These are phyloP conservation scores for Mus spicilegus DNA, from an alignment of 2,113 vertebrate species.

Conservation along the genomic window DNA sequence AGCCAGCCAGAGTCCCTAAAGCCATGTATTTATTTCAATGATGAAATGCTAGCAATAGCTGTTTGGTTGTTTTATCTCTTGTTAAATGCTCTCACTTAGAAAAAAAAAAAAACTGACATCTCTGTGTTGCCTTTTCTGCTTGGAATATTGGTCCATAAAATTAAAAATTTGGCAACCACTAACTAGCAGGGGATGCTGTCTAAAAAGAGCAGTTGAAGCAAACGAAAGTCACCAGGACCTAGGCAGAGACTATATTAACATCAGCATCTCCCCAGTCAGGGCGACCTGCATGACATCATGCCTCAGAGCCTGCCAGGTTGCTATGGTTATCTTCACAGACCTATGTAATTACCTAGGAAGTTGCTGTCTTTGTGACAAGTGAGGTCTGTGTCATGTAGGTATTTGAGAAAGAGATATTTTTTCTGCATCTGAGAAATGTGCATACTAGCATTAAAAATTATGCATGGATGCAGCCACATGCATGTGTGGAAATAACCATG, in stretches of 20 bases:
- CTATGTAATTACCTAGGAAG: slow-evolving; percentile 84
- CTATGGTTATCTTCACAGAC: slow-evolving; percentile 84
- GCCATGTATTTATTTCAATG: background rate
- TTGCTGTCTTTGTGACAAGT: slow-evolving; percentile 69
- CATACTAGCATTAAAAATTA: background rate
- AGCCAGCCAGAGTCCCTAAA: background rate
- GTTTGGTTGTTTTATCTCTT: background rate
- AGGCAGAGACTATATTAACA: slow-evolving; percentile 67
- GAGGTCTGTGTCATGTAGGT: slow-evolving; percentile 44
- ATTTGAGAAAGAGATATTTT: slow-evolving; percentile 44
- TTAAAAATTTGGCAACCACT: background rate
- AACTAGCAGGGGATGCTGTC: background rate
- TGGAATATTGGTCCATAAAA: background rate
- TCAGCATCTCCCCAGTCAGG: slow-evolving; percentile 65
- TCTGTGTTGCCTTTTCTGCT: background rate
- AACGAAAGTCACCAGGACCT: slow-evolving; percentile 57
- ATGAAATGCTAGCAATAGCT: background rate
- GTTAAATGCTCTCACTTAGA: background rate
- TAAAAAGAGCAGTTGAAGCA: slow-evolving; percentile 14
- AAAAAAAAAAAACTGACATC: slow-evolving; percentile 25
- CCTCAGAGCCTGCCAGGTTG: slow-evolving; percentile 79
- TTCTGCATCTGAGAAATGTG: slow-evolving; percentile 72
- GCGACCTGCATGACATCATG: slow-evolving; percentile 77
- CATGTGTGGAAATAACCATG: background rate
- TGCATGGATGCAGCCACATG: background rate